These are phyloP conservation scores for Malurus cyaneus DNA, from an alignment of 2,113 vertebrate species.

Conservation along the genomic window DNA sequence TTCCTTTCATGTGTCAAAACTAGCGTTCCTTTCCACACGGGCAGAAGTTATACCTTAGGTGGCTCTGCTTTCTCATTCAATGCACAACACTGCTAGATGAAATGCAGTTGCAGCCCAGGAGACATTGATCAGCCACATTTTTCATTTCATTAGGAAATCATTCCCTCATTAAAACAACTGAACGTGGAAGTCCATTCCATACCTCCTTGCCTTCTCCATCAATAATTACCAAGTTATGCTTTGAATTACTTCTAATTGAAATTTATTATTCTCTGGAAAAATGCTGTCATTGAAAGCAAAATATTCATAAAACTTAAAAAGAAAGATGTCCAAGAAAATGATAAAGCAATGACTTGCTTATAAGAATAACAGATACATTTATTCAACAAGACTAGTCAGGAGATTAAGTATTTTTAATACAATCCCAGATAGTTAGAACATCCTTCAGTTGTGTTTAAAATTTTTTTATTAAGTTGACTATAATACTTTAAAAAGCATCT, in stretches of 20 bases:
- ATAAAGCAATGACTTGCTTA: neutral
- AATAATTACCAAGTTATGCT: neutral
- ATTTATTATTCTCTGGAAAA: neutral
- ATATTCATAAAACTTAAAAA: neutral
- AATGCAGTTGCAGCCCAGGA: neutral
- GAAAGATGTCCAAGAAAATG: neutral
- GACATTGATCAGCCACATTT: neutral
- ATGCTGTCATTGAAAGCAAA: neutral
- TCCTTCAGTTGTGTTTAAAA: neutral
- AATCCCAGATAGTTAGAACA: neutral
- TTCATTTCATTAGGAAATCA: neutral
- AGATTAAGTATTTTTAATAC: neutral
- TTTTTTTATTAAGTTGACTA: neutral
- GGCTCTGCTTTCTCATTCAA: neutral
- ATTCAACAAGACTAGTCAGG: neutral
- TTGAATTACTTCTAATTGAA: neutral
- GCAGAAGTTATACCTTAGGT: neutral
- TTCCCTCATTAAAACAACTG: neutral
- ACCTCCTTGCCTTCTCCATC: neutral
- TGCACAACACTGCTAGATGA: accelerated
- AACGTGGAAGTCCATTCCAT: neutral
- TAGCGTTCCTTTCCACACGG: neutral
- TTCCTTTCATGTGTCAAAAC: neutral
- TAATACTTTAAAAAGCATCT: neutral
- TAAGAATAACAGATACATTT: neutral